Conservation (phyloP, 1,140 invertebrate species). For the Oppia nitens region DNA sequence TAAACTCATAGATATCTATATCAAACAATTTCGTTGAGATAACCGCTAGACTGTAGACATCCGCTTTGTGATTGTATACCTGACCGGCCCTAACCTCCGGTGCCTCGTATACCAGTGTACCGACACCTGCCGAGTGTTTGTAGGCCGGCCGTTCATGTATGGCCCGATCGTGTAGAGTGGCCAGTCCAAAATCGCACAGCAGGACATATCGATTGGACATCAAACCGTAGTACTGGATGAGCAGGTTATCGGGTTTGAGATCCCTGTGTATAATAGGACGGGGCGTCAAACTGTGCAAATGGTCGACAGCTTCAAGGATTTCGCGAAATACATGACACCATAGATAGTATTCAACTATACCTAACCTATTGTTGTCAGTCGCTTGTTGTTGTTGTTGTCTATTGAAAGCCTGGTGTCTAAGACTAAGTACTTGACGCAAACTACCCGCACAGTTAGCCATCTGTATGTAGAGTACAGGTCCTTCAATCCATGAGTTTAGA, state of each 20-base stretch:
- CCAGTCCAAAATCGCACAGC: neutral
- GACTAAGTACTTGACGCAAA: neutral
- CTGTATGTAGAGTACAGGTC: neutral
- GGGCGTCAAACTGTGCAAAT: neutral
- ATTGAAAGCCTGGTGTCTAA: neutral
- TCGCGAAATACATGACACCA: neutral
- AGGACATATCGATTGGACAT: neutral
- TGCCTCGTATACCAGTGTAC: neutral
- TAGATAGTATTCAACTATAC: neutral
- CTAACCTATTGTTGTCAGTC: neutral
- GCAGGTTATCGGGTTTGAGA: neutral
- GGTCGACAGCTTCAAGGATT: neutral
- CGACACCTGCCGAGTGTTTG: neutral
- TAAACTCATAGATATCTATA: neutral
- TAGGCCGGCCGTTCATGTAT: neutral
- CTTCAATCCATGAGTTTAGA: neutral
- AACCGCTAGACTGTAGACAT: neutral
- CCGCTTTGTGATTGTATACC: neutral
- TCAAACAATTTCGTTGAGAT: neutral
- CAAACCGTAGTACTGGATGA: neutral
- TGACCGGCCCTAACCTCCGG: neutral
- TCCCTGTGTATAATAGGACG: slow-evolving; percentile 1
- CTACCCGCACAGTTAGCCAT: neutral
- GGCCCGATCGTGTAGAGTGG: neutral
- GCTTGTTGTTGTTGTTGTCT: too few species aligned